Percentiles rank a stretch among this genome's conserved stretches.
phyloP scores from a whole-genome alignment of 2,797 vertebrate species.

The Poeciliopsis infans region DNA sequence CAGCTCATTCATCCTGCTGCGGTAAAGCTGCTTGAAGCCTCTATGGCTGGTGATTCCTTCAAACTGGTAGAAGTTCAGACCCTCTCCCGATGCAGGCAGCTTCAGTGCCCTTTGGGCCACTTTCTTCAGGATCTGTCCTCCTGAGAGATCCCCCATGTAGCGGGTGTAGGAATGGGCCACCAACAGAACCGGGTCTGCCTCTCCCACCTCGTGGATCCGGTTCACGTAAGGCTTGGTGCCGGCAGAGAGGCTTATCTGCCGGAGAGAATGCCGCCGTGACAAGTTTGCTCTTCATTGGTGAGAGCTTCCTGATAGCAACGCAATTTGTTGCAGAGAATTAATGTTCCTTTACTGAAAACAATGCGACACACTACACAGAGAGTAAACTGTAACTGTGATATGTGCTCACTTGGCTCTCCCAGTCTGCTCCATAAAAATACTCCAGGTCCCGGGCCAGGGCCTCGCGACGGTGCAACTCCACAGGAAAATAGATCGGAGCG shows the following conservation, averaged over 20 bases:
- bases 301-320: neutral
- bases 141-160: constrained; percentile 91
- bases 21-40: constrained; percentile 91
- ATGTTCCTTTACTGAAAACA: neutral
- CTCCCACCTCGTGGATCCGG: constrained; percentile 83
- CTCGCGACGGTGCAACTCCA: constrained; percentile 84
- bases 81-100: constrained; percentile 86
- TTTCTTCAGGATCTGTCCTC: constrained; percentile 89
- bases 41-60: constrained; percentile 86
- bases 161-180: constrained; percentile 88
- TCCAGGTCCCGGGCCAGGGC: constrained; percentile 82
- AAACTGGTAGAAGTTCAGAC: constrained; percentile 88
- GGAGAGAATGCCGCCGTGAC: neutral
- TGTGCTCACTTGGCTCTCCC: constrained; percentile 71
- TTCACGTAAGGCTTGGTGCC: constrained; percentile 83
- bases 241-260: constrained; percentile 76
- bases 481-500: constrained; percentile 86
- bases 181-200: constrained; percentile 80
- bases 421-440: constrained; percentile 86
- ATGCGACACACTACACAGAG: neutral
- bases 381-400: neutral
- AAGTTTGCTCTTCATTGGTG: neutral
- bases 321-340: neutral
- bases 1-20: constrained; percentile 89
- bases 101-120: constrained; percentile 86